Evolutionary conservation across 2,113 vertebrate species (phyloP), one percentile per base, ranked within the genome.

Genomic region (Pollimyrus isidori): DNA sequence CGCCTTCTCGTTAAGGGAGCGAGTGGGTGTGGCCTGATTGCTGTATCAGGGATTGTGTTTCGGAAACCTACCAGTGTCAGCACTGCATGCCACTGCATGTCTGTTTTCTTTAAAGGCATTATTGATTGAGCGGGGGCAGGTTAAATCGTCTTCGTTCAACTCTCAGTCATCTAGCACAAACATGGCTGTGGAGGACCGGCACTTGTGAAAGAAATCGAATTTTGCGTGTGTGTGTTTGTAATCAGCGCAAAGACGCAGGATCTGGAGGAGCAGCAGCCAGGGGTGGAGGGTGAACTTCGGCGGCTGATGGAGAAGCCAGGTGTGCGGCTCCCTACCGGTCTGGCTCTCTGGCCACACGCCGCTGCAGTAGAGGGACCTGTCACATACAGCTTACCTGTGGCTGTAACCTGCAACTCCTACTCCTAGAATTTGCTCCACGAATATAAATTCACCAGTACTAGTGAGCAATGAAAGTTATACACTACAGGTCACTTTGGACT

Each of bases 191-290:
- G 11, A n/a, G 73, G 15, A 19, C 4, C 3, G 10, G 62, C 9
- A 11, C 62, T 35, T 42, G 35, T 80, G 30, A 80, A 42, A 80
- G 30, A 19, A 42, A 80, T 80, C 30, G 9, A 85, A 49, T 49
- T 50, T 5, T 62, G 56, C n/a, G 56, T 62, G 56, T 35, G 65
- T 23, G 52, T 35, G 65, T 87, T 7, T 87, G 21, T 90, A 23
- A 46, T 48, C 93, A 99, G 98, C 92, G 96, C 95, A 86, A 97
- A 94, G 92, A 97, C 97, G n/a, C 98, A 99, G 95, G 94, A 94
- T 86, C 94, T 99, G 92, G 98, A 98, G 91, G 96, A 97, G 65
- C 94, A 95, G 93, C 98, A 99, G 94, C 95, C 95, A 86, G 96
- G 93, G 89, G 96, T 99, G 0, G 97, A 97, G 88, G 94, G 58